These are phyloP conservation scores for Leptinotarsa juncta DNA, from an alignment of 2,888 invertebrate genomes.

Conservation along the genomic window DNA sequence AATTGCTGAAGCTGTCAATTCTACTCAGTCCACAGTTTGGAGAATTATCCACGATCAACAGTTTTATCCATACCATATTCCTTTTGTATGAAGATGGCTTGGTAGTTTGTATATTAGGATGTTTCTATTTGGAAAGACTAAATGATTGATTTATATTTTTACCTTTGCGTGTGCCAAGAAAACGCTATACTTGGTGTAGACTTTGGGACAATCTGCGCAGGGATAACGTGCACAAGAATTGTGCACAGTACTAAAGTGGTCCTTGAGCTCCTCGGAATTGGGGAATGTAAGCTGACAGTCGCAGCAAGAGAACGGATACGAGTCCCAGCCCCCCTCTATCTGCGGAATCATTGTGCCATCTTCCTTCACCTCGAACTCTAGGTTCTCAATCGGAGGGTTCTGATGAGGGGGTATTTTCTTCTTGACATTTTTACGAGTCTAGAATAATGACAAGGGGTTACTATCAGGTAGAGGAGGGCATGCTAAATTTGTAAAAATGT, in stretches of 20 bases:
- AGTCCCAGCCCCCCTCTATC: constrained; percentile 61
- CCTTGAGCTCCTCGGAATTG: constrained; percentile 68
- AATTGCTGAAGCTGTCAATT: too few species aligned
- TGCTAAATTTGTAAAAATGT: too few species aligned
- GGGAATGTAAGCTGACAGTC: constrained; percentile 67
- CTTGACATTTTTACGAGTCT: constrained; percentile 41
- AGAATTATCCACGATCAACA: too few species aligned
- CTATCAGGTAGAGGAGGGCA: too few species aligned
- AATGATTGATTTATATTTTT: constrained; percentile 53
- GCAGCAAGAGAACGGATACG: constrained; percentile 69
- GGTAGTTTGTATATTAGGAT: too few species aligned
- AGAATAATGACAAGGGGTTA: constrained; percentile 9
- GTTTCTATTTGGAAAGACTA: too few species aligned
- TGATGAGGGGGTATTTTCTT: constrained; percentile 41
- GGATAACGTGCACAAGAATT: constrained; percentile 73
- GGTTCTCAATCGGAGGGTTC: constrained; percentile 45
- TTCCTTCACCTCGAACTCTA: constrained; percentile 57
- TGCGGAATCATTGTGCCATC: constrained; percentile 61
- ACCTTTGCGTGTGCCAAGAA: constrained; percentile 74
- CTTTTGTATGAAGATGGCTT: too few species aligned
- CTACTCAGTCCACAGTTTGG: too few species aligned
- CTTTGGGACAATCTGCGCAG: constrained; percentile 76
- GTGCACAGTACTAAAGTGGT: constrained; percentile 73
- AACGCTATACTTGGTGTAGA: constrained; percentile 72
- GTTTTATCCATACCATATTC: too few species aligned